Conservation (phyloP, 2,888 invertebrate genomes). For the Exocentrus adspersus region DNA sequence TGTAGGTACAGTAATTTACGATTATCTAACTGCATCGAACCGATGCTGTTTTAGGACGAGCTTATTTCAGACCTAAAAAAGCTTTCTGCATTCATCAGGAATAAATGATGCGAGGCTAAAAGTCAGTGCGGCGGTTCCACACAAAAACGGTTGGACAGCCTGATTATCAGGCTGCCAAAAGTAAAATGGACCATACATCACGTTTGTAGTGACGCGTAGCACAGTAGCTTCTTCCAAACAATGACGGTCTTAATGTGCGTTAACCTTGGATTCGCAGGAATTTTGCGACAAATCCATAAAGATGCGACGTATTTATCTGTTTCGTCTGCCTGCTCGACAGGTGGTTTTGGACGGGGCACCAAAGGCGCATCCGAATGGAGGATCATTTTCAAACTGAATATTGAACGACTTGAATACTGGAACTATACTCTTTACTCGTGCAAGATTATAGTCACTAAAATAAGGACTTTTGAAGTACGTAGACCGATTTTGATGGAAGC, state of each 20-base stretch:
- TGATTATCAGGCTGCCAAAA: constrained; percentile 30
- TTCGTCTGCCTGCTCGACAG: constrained; percentile 56
- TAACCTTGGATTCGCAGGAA: constrained; percentile 51
- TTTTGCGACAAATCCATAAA: constrained; percentile 45
- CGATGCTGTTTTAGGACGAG: constrained; percentile 14
- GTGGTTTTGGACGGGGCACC: constrained; percentile 23
- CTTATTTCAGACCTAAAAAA: constrained; percentile 16
- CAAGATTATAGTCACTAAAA: no score
- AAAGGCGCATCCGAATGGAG: constrained; percentile 6
- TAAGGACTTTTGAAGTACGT: no score
- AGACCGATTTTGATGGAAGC: no score
- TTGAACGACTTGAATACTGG: no score
- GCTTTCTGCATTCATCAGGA: constrained; percentile 17
- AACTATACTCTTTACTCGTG: no score
- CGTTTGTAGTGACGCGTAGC: constrained; percentile 38
- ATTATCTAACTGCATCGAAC: constrained; percentile 14
- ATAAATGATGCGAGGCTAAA: constrained; percentile 30
- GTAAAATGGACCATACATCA: constrained; percentile 41
- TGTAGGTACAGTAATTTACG: no score
- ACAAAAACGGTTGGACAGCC: constrained; percentile 24
- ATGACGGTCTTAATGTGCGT: constrained; percentile 45
- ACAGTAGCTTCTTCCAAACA: constrained; percentile 40
- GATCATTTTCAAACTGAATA: no score
- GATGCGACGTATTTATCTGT: constrained; percentile 55
- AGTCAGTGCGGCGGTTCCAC: constrained; percentile 11